phyloP scores from a whole-genome alignment of 2,888 invertebrate species.

The Eilema griseolum region DNA sequence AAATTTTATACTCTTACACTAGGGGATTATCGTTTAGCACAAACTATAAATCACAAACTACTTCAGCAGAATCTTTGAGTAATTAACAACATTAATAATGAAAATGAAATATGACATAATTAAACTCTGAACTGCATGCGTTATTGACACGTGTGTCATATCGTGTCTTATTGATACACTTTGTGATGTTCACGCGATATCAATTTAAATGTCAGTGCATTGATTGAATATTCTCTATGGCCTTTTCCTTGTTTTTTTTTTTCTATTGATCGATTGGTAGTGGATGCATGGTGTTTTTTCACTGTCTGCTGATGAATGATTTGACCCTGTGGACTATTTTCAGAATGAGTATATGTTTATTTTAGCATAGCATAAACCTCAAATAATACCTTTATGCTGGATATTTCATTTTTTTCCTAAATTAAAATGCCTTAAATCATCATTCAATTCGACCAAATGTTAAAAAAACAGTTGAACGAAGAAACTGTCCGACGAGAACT shows the following conservation, averaged over 20 bases:
- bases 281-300: neutral
- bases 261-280: neutral
- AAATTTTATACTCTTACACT: neutral
- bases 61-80: neutral
- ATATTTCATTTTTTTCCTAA: too few relatives aligned
- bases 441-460: too few relatives aligned
- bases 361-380: neutral
- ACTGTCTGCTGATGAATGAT: neutral
- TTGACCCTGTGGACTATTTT: neutral
- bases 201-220: slow-evolving; percentile 15
- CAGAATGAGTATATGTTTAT: neutral
- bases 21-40: neutral
- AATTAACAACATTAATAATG: neutral
- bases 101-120: neutral
- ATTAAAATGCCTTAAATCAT: too few relatives aligned
- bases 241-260: neutral
- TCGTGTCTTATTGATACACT: slow-evolving; percentile 11
- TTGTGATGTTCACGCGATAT: neutral
- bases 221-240: slow-evolving; percentile 10
- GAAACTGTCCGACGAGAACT: too few relatives aligned
- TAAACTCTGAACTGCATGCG: slow-evolving; percentile 15
- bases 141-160: slow-evolving; percentile 13
- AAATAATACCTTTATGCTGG: too few relatives aligned
- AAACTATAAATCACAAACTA: neutral
- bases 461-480: too few relatives aligned